Percentiles rank a stretch among this genome's conserved stretches.
phyloP scores from a whole-genome alignment of 1,140 invertebrate species.

The Temnothorax nylanderi region DNA sequence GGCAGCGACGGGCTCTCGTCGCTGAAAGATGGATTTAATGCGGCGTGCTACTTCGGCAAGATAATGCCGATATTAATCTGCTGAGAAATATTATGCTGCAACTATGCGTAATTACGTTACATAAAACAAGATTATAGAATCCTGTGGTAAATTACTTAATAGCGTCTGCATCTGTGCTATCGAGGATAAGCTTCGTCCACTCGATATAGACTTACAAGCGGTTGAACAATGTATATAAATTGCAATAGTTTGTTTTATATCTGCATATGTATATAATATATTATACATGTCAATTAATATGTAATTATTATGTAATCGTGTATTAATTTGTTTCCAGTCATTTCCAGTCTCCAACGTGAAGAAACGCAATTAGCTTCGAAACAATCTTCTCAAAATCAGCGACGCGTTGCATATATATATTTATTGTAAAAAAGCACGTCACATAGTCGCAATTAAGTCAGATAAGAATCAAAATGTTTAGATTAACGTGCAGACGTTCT shows the following conservation, averaged over 20 bases:
- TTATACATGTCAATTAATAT: background rate
- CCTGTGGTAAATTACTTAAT: slow-evolving; percentile 28
- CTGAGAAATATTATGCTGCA: background rate
- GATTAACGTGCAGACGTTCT: background rate
- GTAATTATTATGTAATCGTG: background rate
- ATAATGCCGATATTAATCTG: slow-evolving; percentile 10
- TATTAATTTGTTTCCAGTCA: background rate
- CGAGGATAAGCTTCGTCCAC: background rate
- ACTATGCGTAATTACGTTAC: background rate
- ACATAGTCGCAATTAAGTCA: no score
- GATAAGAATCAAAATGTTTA: no score
- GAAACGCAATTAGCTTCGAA: background rate
- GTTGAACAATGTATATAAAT: slow-evolving; percentile 14
- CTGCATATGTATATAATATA: no score
- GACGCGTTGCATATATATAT: background rate
- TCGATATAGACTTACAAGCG: background rate
- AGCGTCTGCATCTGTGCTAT: background rate
- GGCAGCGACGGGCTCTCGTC: background rate
- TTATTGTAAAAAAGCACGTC: background rate
- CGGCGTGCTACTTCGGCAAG: background rate
- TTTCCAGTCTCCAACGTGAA: background rate
- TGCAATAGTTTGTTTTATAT: slow-evolving; percentile 9
- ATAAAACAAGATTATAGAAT: slow-evolving; percentile 19
- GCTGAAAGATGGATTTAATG: slow-evolving; percentile 1
- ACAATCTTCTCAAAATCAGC: background rate